Percentiles rank a stretch among this genome's conserved stretches.
Conservation (phyloP, 2,113 vertebrate species). For the Grammomys surdaster region DNA sequence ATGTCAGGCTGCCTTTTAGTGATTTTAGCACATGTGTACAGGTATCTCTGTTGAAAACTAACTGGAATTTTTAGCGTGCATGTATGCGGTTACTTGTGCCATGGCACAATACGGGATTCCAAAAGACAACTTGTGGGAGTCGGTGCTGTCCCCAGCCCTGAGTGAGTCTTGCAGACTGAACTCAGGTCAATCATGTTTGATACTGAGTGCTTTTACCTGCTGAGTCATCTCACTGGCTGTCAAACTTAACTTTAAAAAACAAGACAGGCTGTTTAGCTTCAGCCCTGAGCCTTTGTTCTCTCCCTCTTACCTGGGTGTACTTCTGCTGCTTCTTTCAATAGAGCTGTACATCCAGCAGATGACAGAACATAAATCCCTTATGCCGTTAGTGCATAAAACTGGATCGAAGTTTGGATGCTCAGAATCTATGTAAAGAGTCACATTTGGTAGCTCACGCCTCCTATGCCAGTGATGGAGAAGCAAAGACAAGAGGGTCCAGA, state of each 20-base stretch:
- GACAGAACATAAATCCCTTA: slow-evolving; percentile 47
- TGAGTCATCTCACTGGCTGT: not conserved
- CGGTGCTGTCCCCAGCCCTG: not conserved
- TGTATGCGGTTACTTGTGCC: not conserved
- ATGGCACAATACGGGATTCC: not conserved
- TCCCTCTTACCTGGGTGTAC: slow-evolving; percentile 77
- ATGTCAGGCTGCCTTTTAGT: not conserved
- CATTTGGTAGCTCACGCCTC: too few species aligned
- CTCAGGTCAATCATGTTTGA: not conserved
- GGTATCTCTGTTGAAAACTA: not conserved
- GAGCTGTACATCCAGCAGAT: slow-evolving; percentile 61
- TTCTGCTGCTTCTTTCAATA: slow-evolving; percentile 82
- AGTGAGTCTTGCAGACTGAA: not conserved
- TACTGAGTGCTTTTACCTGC: not conserved
- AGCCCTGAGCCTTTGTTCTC: slow-evolving; percentile 82
- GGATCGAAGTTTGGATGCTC: not conserved
- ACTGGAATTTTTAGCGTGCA: not conserved
- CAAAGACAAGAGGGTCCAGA: not conserved
- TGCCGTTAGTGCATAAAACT: not conserved
- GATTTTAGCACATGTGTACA: not conserved
- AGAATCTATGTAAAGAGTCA: not conserved
- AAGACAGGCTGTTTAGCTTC: slow-evolving; percentile 57
- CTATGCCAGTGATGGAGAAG: too few species aligned
- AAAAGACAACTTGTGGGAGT: not conserved
- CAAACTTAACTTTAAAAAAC: not conserved